Evolutionary conservation across 2,888 invertebrate species (phyloP).

Genomic region (Hymenopus coronatus): DNA sequence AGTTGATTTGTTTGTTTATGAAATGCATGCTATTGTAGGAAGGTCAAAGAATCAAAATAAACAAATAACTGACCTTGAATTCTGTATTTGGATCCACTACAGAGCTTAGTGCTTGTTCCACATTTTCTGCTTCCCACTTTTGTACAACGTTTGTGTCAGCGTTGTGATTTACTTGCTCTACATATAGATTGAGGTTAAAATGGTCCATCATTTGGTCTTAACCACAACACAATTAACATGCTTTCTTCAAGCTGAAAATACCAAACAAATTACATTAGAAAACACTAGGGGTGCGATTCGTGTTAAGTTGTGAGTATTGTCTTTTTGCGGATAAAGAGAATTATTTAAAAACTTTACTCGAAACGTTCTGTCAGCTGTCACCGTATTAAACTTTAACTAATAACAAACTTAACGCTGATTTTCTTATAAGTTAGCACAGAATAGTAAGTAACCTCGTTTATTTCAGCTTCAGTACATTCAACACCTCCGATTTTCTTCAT

Average conservation of each 20-base stretch:
- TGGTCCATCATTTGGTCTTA: constrained; percentile 24
- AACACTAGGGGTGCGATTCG: not conserved
- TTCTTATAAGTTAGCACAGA: not conserved
- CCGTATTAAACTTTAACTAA: not conserved
- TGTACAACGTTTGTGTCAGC: not conserved
- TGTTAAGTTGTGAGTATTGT: too few relatives aligned
- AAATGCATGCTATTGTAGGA: too few relatives aligned
- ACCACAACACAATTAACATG: not conserved
- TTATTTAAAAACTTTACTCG: too few relatives aligned
- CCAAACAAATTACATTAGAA: not conserved
- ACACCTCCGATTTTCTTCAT: not conserved
- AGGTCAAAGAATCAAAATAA: too few relatives aligned
- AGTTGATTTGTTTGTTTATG: too few relatives aligned
- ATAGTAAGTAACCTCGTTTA: not conserved
- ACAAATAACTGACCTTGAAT: constrained; percentile 28
- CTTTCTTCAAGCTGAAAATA: not conserved
- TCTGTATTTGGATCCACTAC: constrained; percentile 34
- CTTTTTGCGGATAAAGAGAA: too few relatives aligned
- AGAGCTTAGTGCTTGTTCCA: constrained; percentile 21
- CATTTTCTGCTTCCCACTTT: constrained; percentile 8
- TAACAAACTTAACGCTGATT: not conserved
- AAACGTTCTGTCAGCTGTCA: too few relatives aligned
- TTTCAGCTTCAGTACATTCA: not conserved
- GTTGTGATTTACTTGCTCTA: constrained; percentile 31
- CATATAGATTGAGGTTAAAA: constrained; percentile 25